Conservation (phyloP, 2,797 vertebrate genomes). For the Rhabdophis nuchalis region DNA sequence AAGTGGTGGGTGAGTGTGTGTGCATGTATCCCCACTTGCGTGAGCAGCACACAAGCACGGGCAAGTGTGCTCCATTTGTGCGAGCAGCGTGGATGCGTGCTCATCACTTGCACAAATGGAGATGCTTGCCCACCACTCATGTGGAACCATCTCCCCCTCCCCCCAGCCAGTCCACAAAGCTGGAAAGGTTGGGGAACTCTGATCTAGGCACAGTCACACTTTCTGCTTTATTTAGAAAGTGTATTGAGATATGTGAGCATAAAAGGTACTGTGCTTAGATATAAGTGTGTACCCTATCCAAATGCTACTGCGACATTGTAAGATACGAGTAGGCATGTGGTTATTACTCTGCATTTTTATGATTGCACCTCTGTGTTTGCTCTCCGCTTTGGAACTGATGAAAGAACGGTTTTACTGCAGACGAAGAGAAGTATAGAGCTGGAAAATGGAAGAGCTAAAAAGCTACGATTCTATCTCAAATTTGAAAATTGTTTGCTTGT, state of each 20-base stretch:
- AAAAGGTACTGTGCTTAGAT: not conserved
- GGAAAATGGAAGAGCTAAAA: too few species aligned
- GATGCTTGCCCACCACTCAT: not conserved
- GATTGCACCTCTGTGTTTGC: not conserved
- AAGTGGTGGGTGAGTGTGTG: not conserved
- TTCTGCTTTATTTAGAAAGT: not conserved
- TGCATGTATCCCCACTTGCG: not conserved
- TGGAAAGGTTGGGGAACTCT: not conserved
- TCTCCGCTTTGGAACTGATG: not conserved
- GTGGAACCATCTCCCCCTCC: not conserved
- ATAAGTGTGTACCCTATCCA: not conserved
- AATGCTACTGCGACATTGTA: not conserved
- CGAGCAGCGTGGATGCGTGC: too few species aligned
- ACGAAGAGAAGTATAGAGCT: not conserved
- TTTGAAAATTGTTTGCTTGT: not conserved
- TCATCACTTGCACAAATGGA: not conserved
- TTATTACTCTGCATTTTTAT: not conserved
- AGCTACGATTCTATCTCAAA: not conserved
- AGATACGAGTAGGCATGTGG: not conserved
- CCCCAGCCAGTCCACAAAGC: not conserved
- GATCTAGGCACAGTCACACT: not conserved
- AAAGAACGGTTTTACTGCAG: not conserved
- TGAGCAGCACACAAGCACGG: not conserved
- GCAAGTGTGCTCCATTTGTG: not conserved
- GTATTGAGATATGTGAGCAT: not conserved